Percentiles rank a stretch among this genome's conserved stretches.
Evolutionary conservation across 2,888 invertebrate species (phyloP).

Genomic region (Lithophane socia): DNA sequence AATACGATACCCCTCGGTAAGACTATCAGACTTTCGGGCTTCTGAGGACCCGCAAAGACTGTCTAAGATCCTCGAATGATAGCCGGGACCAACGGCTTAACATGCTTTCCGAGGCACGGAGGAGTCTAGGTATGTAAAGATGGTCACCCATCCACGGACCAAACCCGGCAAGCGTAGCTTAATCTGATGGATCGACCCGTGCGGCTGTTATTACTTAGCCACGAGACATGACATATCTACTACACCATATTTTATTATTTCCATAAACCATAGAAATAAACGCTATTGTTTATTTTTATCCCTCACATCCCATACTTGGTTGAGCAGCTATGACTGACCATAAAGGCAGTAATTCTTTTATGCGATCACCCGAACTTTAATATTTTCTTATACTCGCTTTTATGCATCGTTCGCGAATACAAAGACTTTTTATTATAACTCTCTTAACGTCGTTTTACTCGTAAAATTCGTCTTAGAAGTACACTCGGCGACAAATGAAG

Average conservation of each 20-base stretch:
- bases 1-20: too few species aligned
- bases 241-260: constrained; percentile 7
- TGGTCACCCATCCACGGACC: too few species aligned
- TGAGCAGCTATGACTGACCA: constrained; percentile 31
- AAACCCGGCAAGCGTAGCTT: too few species aligned
- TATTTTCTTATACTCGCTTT: constrained; percentile 63
- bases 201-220: too few species aligned
- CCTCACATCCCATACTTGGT: constrained; percentile 37
- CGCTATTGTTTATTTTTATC: constrained; percentile 53
- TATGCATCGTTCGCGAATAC: constrained; percentile 66
- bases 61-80: too few species aligned
- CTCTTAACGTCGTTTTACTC: constrained; percentile 49
- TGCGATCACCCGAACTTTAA: constrained; percentile 60
- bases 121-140: too few species aligned
- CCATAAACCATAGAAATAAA: constrained; percentile 45
- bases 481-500: background rate
- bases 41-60: too few species aligned
- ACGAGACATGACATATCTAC: background rate
- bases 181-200: too few species aligned
- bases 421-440: constrained; percentile 61
- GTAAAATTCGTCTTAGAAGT: constrained; percentile 47
- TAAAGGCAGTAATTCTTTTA: constrained; percentile 63
- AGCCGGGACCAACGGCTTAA: too few species aligned
- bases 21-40: too few species aligned
- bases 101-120: too few species aligned